Base-by-base conservation (phyloP, 2,888 invertebrate species). In the Eulithis prunata region DNA sequence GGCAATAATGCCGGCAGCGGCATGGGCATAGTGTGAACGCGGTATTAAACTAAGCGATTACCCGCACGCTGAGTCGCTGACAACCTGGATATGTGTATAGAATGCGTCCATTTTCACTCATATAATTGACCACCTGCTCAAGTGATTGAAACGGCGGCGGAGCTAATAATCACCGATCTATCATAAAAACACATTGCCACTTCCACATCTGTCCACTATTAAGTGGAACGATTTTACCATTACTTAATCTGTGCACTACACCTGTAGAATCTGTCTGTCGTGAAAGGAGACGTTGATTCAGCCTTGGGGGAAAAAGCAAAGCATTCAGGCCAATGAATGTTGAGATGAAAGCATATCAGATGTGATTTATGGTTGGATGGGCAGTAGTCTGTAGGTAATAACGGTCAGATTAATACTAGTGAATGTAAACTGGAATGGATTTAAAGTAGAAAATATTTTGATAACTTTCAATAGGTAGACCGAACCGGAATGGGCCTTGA, bases 301-400 rank as follows among this genome's bases (percentile, higher is more conserved):
- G 82, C 85, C 83, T 86, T 83, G 82, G 74, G 74, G 67, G 64
- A 72, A 74, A 83, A 80, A 83, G 80, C 75, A 82, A 21, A 84
- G 78, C 75, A 86, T 85, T 76, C 78, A 80, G 86, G 88, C 78
- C 86, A 83, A 79, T 79, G 79, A 81, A 76, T 81, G 77, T 69
- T 66, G 70, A 72, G 77, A 81, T 77, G 81, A 85, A 85, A 85
- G 82, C 68, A 71, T 75, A 74, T 75, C 69, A 73, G 73, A 75
- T 76, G 72, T 76, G 75, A 75, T 76, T 75, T 78, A 77, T 72
- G 63, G 62, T 54, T 32, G 61, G 62, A 67, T 57, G 21, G 7
- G 4, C 21, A 28, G 58, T 13, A n/a, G n/a, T n/a, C n/a, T n/a
- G n/a, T n/a, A 32, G 32, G 32, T 32, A 49, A 60, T 62, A 66